Evolutionary conservation across 2,888 invertebrate genomes (phyloP).

Genomic region (Apotomis betuletana): DNA sequence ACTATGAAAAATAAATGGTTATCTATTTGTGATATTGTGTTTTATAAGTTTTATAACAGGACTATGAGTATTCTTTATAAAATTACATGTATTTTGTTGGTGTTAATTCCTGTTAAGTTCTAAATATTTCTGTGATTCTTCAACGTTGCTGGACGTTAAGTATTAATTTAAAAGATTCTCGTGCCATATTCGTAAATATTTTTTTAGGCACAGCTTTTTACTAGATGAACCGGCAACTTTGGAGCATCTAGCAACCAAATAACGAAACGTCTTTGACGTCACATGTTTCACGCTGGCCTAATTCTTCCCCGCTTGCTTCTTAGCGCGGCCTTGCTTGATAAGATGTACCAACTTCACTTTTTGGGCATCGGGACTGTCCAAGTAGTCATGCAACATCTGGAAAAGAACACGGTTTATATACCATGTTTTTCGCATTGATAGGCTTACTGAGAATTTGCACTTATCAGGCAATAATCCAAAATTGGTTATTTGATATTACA

Average conservation of each 20-base stretch:
- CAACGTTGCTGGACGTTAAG: neutral
- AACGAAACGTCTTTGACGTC: conserved; percentile 2
- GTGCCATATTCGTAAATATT: neutral
- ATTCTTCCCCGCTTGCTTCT: conserved; percentile 58
- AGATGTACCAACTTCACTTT: conserved; percentile 71
- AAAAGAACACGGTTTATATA: neutral
- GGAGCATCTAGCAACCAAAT: neutral
- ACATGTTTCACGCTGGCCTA: conserved; percentile 46
- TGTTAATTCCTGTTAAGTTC: neutral
- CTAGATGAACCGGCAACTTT: too few relatives aligned
- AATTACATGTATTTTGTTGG: too few relatives aligned
- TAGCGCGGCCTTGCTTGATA: conserved; percentile 63
- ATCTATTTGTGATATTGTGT: too few relatives aligned
- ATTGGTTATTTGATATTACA: too few relatives aligned
- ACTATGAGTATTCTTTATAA: too few relatives aligned
- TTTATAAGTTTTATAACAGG: too few relatives aligned
- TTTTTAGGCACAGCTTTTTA: too few relatives aligned
- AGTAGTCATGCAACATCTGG: conserved; percentile 72
- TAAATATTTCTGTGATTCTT: neutral
- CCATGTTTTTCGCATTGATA: neutral
- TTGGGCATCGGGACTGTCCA: conserved; percentile 66
- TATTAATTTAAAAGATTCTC: neutral
- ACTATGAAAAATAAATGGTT: neutral
- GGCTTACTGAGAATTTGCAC: too few relatives aligned
- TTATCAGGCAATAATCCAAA: too few relatives aligned